A percentile compares a stretch with the other conserved stretches of the same genome.
These are phyloP conservation scores for Genyomyrus donnyi DNA, from an alignment of 2,113 vertebrate species.

Conservation along the genomic window DNA sequence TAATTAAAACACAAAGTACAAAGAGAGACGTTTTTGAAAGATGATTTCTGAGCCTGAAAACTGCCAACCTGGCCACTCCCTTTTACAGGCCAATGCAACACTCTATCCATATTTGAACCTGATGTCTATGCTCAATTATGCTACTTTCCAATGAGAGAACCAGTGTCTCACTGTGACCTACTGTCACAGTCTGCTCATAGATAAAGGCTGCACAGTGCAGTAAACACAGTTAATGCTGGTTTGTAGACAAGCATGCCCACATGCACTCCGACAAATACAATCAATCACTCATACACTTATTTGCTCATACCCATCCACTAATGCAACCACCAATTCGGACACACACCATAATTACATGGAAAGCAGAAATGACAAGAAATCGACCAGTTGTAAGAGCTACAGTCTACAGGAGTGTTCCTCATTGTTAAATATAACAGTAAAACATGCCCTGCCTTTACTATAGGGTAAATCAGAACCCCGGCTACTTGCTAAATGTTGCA, in stretches of 20 bases:
- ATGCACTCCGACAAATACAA: neutral
- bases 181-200: neutral
- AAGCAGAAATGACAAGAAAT: neutral
- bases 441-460: neutral
- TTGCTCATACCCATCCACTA: neutral
- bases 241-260: neutral
- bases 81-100: neutral
- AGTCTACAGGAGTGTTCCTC: neutral
- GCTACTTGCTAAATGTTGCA: neutral
- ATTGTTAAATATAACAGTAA: neutral
- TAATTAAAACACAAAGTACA: neutral
- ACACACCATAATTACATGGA: neutral
- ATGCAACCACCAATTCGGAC: neutral
- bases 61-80: neutral
- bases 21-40: neutral
- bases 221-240: neutral
- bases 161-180: neutral
- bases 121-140: neutral
- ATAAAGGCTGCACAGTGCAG: neutral
- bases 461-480: neutral
- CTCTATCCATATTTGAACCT: neutral
- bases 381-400: neutral
- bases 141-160: neutral
- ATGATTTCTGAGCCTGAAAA: neutral
- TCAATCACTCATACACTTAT: neutral